Percentiles rank a stretch among this genome's conserved stretches.
phyloP scores from a whole-genome alignment of 2,888 invertebrate genomes.

The Eupeodes luniger region DNA sequence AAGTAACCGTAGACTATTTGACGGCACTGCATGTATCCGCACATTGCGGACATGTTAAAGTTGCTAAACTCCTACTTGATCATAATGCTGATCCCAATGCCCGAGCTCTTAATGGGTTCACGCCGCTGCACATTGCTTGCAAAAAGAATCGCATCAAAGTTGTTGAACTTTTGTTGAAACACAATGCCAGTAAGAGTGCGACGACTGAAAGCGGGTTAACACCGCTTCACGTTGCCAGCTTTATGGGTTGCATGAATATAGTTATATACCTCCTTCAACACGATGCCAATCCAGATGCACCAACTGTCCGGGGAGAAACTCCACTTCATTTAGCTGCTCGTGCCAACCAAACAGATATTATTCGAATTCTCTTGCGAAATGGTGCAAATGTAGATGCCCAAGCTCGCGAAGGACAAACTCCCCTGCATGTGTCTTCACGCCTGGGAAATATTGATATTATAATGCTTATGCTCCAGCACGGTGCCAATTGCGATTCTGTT shows the following conservation, averaged over 20 bases:
- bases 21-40: conserved; percentile 98
- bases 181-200: conserved; percentile 93
- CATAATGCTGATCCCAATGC: conserved; percentile 98
- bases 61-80: conserved; percentile 95
- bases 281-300: conserved; percentile 96
- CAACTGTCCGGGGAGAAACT: conserved; percentile 98
- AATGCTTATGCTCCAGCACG: conserved; percentile 96
- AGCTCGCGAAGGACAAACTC: conserved; percentile 96
- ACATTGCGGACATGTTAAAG: conserved; percentile 96
- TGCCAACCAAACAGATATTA: conserved; percentile 99
- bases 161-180: conserved; percentile 96
- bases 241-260: conserved; percentile 99
- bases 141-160: conserved; percentile 98
- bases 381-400: conserved; percentile 92
- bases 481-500: conserved; percentile 93
- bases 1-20: conserved; percentile 98
- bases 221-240: conserved; percentile 98
- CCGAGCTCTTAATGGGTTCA: conserved; percentile 98
- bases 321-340: conserved; percentile 97
- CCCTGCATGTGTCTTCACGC: conserved; percentile 96
- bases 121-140: conserved; percentile 98
- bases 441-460: conserved; percentile 98
- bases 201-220: conserved; percentile 94
- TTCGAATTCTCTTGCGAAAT: conserved; percentile 96
- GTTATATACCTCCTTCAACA: conserved; percentile 97